phyloP scores from a whole-genome alignment of 2,797 vertebrate species.

The Cirrhinus mrigala region DNA sequence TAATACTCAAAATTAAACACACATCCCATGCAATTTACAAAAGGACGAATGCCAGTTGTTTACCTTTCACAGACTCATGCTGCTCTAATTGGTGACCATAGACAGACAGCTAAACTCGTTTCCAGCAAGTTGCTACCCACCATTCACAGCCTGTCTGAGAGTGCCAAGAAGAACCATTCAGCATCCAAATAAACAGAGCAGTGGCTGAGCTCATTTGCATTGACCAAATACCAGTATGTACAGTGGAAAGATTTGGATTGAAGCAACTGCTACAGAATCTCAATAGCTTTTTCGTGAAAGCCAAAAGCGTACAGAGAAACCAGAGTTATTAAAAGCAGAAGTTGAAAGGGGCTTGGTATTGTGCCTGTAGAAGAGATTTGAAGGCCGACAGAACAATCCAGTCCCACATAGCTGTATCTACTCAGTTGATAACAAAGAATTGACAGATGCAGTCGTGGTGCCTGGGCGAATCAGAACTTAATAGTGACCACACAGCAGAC shows the following conservation, averaged over 20 bases:
- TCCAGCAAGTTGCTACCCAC: not conserved
- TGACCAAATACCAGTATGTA: constrained; percentile 13
- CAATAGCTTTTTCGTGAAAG: not conserved
- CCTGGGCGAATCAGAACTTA: not conserved
- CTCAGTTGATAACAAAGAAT: constrained; percentile 15
- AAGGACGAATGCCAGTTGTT: constrained; percentile 10
- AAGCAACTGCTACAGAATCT: constrained; percentile 1
- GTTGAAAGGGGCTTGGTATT: not conserved
- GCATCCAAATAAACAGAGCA: constrained; percentile 28
- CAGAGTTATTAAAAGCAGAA: not conserved
- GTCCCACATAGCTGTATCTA: constrained; percentile 8
- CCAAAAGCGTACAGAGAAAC: not conserved
- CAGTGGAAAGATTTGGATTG: constrained; percentile 10
- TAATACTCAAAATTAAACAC: not conserved
- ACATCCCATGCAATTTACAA: not conserved
- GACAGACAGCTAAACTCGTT: constrained; percentile 30
- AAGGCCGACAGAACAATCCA: constrained; percentile 10
- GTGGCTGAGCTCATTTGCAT: constrained; percentile 22
- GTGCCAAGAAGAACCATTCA: constrained; percentile 31
- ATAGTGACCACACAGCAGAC: constrained; percentile 13
- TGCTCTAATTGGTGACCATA: constrained; percentile 15
- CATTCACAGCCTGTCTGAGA: constrained; percentile 18
- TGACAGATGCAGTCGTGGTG: constrained; percentile 10
- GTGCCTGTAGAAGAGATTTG: not conserved
- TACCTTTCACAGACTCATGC: constrained; percentile 13